Evolutionary conservation across 1,140 invertebrate species (phyloP), one percentile per base, ranked within the genome.

Genomic region (Idris sp.): DNA sequence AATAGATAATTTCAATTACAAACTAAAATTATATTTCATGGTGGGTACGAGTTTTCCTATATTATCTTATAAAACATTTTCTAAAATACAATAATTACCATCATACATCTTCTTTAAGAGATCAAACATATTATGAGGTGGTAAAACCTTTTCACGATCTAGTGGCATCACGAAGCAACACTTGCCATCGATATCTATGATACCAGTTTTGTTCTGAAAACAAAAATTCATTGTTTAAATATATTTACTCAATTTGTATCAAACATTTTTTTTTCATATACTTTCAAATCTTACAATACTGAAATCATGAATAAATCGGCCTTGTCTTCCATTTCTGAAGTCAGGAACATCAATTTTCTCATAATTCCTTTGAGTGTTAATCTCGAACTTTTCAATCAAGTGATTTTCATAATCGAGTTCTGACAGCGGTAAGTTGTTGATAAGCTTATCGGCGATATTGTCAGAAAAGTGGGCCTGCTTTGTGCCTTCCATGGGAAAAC

Each of bases 81-180:
- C 5, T 41, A 33, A 30, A 48, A 38, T 5, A 65, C 38, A 6
- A 48, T 53, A 33, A 72, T 74, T 84, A 92, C 92, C 89, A 74
- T 91, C 89, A 76, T 89, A 90, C 91, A 96, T 94, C 85, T 96
- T 96, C 41, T 90, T 87, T 49, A 97, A 88, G 4, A 96, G 90
- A 87, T 96, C 93, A 74, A 91, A 90, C 68, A 97, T 89, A 53
- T 91, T 91, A 48, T 89, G 89, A 3, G 96, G 96, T 2, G 93
- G 93, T 77, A 96, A 88, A 51, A 96, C 92, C 46, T 91, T 88
- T 26, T 90, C 89, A 28, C 93, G 90, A 86, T 97, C 93, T 62
- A 98, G 87, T 5, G 94, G 93, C 94, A 97, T 96, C 1, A 97
- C 91, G 84, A 96, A 98, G 86, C 96, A 98, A 10, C 92, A 91